Base-by-base conservation (phyloP, 2,797 vertebrate genomes). In the Heterohyrax brucei region DNA sequence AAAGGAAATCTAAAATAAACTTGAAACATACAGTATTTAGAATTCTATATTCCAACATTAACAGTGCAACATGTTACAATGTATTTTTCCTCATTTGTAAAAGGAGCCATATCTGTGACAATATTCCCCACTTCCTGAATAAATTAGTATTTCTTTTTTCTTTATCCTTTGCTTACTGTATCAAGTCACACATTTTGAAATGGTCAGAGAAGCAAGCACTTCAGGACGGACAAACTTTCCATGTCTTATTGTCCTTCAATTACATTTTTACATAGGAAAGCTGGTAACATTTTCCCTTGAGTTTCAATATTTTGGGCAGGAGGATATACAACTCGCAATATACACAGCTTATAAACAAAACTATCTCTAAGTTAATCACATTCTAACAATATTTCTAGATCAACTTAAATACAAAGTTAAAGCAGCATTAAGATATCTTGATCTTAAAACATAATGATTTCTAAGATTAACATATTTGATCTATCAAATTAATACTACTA, bases 341-440 rank as follows among this genome's bases (percentile, higher is more conserved):
- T 88, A 91, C 30, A 64, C 0, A 82, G 61, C 19, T 97, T 94
- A 96, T 94, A 95, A 97, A 97, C 77, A 96, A 97, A 96, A 92
- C 28, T 4, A 85, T 87, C 86, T 98, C 97, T 91, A 97, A 96
- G 68, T 72, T 94, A 81, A 50, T 97, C 77, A 95, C 87, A 98
- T 97, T 97, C 96, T 92, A 96, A 97, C 85, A 97, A 95, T 96
- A 93, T 97, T 96, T 97, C 95, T 89, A 97, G 78, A 97, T 96
- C 96, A 95, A 96, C n/a, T 95, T 96, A 93, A 30, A 88, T 75
- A 48, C 94, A 95, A 98, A 97, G 95, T 44, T 87, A 48, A 96
- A 92, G 19, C 96, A 95, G 76, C 61, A 94, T 89, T 89, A 94
- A 70, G 53, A 50, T 96, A 95, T 87, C 94, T 59, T 89, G 96